A percentile compares a stretch with the other conserved stretches of the same genome.
These are phyloP conservation scores for Trinectes maculatus DNA, from an alignment of 2,113 vertebrate species.

Conservation along the genomic window DNA sequence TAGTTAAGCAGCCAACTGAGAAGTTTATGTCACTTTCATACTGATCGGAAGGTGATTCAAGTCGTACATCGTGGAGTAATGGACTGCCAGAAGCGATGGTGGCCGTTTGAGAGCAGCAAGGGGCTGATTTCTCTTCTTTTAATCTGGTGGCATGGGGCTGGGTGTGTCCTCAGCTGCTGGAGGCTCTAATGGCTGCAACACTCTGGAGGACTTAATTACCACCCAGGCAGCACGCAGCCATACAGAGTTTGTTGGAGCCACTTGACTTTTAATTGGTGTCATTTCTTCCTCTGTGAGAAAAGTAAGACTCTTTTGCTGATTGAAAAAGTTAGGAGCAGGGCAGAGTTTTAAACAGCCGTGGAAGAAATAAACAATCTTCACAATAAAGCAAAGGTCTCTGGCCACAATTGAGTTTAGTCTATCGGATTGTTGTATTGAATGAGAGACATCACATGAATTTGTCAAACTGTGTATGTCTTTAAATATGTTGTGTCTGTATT, in stretches of 20 bases:
- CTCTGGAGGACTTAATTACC: constrained; percentile 70
- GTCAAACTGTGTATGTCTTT: constrained; percentile 20
- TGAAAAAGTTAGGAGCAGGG: background rate
- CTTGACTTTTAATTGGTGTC: constrained; percentile 63
- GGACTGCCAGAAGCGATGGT: constrained; percentile 33
- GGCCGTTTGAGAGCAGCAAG: constrained; percentile 56
- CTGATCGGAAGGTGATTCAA: constrained; percentile 38
- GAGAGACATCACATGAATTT: constrained; percentile 23
- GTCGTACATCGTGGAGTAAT: constrained; percentile 35
- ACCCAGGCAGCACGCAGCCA: constrained; percentile 46
- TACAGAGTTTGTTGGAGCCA: constrained; percentile 60
- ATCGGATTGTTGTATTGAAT: constrained; percentile 2
- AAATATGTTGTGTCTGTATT: constrained; percentile 51
- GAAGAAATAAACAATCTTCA: constrained; percentile 20
- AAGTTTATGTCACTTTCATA: constrained; percentile 53
- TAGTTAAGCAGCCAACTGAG: constrained; percentile 46
- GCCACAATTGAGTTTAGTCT: constrained; percentile 5
- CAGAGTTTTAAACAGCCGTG: background rate
- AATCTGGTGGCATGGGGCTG: constrained; percentile 65
- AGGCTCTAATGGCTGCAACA: constrained; percentile 53
- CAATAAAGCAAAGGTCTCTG: background rate
- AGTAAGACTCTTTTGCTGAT: constrained; percentile 24
- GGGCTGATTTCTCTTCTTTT: constrained; percentile 64
- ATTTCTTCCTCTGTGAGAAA: constrained; percentile 39
- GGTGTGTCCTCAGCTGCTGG: constrained; percentile 53